These are phyloP conservation scores for Syrphus vitripennis DNA, from an alignment of 2,888 invertebrate species.

Conservation along the genomic window DNA sequence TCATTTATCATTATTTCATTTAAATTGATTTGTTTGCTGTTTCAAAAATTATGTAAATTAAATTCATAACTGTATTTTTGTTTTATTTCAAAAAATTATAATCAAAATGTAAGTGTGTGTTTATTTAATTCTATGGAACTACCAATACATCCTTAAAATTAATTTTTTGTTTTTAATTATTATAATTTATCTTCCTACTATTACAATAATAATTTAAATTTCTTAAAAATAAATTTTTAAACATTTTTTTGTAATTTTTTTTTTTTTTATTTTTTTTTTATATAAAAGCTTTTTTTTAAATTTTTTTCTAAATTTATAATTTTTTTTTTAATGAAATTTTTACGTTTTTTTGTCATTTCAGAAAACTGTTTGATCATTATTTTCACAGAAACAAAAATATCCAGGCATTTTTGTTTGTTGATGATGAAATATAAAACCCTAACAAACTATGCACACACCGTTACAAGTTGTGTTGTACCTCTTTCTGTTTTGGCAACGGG, in stretches of 20 bases:
- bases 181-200: neutral
- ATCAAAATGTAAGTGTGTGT: constrained; percentile 36
- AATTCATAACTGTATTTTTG: constrained; percentile 28
- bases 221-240: constrained; percentile 61
- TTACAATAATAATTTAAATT: constrained; percentile 27
- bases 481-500: constrained; percentile 59
- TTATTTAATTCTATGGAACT: constrained; percentile 11
- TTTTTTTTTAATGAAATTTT: constrained; percentile 16
- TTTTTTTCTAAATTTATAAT: constrained; percentile 5
- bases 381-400: neutral
- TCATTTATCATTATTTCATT: constrained; percentile 1
- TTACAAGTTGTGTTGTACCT: constrained; percentile 23
- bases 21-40: neutral
- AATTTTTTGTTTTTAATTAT: neutral
- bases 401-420: neutral
- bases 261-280: constrained; percentile 31
- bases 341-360: constrained; percentile 3
- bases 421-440: neutral
- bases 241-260: constrained; percentile 20
- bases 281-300: constrained; percentile 49
- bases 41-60: constrained; percentile 40
- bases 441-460: constrained; percentile 14
- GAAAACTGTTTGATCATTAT: constrained; percentile 16
- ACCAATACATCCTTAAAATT: constrained; percentile 32
- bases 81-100: constrained; percentile 22